These are phyloP conservation scores for Oreochromis aureus DNA, from an alignment of 2,113 vertebrate genomes.

Conservation along the genomic window DNA sequence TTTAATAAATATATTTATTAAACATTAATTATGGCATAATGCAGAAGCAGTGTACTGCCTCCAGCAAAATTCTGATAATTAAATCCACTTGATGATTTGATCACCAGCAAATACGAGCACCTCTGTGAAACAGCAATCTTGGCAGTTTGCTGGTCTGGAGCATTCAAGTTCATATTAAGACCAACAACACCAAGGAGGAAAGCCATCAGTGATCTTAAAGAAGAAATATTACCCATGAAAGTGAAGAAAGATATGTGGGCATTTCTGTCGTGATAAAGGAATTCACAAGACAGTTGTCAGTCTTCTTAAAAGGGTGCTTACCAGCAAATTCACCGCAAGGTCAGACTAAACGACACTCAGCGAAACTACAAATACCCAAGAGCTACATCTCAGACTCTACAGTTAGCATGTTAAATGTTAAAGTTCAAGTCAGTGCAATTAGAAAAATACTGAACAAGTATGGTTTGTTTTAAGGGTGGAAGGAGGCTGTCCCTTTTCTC, in stretches of 20 bases:
- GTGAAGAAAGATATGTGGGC: not conserved
- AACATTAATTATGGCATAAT: not conserved
- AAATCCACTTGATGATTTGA: not conserved
- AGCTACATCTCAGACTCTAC: not conserved
- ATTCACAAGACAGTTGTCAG: not conserved
- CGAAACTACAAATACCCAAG: not conserved
- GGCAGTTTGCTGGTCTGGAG: not conserved
- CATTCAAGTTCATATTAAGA: not conserved
- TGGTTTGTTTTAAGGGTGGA: not conserved
- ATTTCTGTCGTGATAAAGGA: not conserved
- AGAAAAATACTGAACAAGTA: not conserved
- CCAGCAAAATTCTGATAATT: not conserved
- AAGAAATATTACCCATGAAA: not conserved
- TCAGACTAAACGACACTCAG: not conserved
- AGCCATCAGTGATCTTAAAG: not conserved
- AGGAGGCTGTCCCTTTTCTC: rapidly evolving
- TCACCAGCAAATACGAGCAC: not conserved
- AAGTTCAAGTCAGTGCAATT: not conserved
- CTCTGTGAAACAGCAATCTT: not conserved
- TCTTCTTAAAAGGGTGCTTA: not conserved
- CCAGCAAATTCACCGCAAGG: not conserved
- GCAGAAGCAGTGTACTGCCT: not conserved
- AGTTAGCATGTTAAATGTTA: not conserved
- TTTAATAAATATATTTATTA: not conserved
- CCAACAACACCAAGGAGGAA: not conserved